Percentiles rank a stretch among this genome's conserved stretches.
These are phyloP conservation scores for Naja naja DNA, from an alignment of 2,113 vertebrate species.

Conservation along the genomic window DNA sequence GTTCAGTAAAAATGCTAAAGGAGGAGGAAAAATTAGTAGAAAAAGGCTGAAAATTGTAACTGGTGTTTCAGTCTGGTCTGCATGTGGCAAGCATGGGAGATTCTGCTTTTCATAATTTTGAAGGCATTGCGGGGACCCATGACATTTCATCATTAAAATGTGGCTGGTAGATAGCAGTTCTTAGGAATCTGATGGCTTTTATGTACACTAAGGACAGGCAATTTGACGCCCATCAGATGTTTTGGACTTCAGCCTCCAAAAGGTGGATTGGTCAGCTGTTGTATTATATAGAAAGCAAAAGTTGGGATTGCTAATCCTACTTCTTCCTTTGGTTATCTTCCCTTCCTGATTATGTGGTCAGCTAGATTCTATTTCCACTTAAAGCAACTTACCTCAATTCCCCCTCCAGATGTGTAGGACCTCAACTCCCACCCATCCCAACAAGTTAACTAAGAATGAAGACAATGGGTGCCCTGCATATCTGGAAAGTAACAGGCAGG, in stretches of 20 bases:
- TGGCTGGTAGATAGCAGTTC: neutral
- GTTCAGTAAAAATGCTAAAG: neutral
- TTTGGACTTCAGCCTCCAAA: neutral
- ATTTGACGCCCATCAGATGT: neutral
- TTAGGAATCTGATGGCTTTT: neutral
- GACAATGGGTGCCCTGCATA: neutral
- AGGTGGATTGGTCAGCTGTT: neutral
- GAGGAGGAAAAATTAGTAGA: neutral
- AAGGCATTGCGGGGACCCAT: neutral
- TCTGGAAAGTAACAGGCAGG: neutral
- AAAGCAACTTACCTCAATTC: neutral
- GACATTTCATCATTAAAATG: neutral
- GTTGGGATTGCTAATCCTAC: neutral
- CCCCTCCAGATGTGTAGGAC: neutral
- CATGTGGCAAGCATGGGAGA: neutral
- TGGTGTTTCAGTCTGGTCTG: neutral
- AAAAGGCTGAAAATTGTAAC: neutral
- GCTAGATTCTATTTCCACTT: neutral
- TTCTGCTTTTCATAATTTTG: neutral
- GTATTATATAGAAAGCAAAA: neutral
- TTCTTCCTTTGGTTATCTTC: neutral
- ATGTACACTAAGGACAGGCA: neutral
- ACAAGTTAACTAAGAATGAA: neutral
- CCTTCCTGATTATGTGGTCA: neutral
- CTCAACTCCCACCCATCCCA: neutral